Base-by-base conservation (phyloP, 2,113 vertebrate species). In the Amblyornis subalaris region DNA sequence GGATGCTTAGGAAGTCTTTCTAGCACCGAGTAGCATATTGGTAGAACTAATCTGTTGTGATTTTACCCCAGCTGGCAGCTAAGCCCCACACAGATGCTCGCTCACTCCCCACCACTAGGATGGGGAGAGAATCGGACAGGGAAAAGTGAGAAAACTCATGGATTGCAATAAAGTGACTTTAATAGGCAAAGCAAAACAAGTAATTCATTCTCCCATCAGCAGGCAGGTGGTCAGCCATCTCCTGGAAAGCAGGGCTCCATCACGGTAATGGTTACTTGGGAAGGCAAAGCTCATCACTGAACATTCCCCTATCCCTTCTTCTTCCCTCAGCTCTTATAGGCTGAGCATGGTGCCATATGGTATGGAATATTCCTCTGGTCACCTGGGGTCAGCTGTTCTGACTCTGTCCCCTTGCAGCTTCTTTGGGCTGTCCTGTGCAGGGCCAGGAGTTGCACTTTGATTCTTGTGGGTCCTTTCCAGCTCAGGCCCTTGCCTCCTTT, bases 241-340 rank as follows among this genome's bases (percentile, higher is more conserved):
- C 17, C 24, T 38, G 65, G 13, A 72, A 58, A 26, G 16, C 20
- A 45, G 24, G 20, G 14, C 21, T 71, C 23, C 14, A 31, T 65
- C 51, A 31, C 0, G 0, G 13, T 29, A 22, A 13, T 51, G 24
- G 17, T n/a, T 51, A 11, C 17, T 40, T 71, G 44, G 38, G 24
- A 57, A 65, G 66, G 28, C 24, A 60, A 8, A 45, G 12, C 13
- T 45, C 33, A 20, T n/a, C 44, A 45, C 4, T 47, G 31, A 66
- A 24, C 3, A 4, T 25, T 66, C 42, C 2, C 13, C 20, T 40
- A 26, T 55, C 76, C 19, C 26, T n/a, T 31, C 12, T 33, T 54
- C 21, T 48, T 62, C 26, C 35, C 14, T 6, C 44, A n/a, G 33
- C 33, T 65, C 28, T 45, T 29, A 10, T 10, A 19, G 2, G 5